Evolutionary conservation across 2,888 invertebrate genomes (phyloP).

Genomic region (Heterodera filipjevi): DNA sequence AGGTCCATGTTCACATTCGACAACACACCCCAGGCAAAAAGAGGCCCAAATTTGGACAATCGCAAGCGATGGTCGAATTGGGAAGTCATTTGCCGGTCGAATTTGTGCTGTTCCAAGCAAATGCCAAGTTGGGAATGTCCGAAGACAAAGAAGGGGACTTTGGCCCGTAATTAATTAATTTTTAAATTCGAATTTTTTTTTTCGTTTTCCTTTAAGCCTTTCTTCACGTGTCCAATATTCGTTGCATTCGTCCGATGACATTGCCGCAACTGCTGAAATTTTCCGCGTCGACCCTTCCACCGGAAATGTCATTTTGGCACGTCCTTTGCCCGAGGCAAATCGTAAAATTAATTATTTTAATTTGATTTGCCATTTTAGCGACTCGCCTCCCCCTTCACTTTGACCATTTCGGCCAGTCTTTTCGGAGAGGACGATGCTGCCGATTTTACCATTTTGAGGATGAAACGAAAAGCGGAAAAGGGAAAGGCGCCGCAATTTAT

Average conservation of each 20-base stretch:
- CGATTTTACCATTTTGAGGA: slow-evolving; percentile 36
- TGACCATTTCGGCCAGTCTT: slow-evolving; percentile 44
- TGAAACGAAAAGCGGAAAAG: slow-evolving; percentile 31
- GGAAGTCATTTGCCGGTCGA: slow-evolving; percentile 16
- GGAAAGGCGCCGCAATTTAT: slow-evolving; percentile 41
- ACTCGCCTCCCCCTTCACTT: slow-evolving; percentile 39
- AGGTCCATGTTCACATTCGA: background rate
- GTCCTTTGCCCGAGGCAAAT: slow-evolving; percentile 22
- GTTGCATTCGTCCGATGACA: slow-evolving; percentile 25
- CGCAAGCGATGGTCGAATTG: background rate
- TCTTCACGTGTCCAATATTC: background rate
- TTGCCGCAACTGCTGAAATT: slow-evolving; percentile 8
- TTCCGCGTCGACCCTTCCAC: slow-evolving; percentile 39
- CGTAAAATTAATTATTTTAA: background rate
- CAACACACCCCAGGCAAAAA: background rate
- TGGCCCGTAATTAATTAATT: background rate
- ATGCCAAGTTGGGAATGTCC: background rate
- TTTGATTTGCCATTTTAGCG: background rate
- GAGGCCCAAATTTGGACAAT: background rate
- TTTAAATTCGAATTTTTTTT: background rate
- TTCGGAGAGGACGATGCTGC: slow-evolving; percentile 24
- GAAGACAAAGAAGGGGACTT: background rate
- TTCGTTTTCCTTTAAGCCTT: background rate
- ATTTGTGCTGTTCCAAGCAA: slow-evolving; percentile 14
- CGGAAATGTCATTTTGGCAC: slow-evolving; percentile 50